These are phyloP conservation scores for Tetrax tetrax DNA, from an alignment of 2,113 vertebrate species.

Conservation along the genomic window DNA sequence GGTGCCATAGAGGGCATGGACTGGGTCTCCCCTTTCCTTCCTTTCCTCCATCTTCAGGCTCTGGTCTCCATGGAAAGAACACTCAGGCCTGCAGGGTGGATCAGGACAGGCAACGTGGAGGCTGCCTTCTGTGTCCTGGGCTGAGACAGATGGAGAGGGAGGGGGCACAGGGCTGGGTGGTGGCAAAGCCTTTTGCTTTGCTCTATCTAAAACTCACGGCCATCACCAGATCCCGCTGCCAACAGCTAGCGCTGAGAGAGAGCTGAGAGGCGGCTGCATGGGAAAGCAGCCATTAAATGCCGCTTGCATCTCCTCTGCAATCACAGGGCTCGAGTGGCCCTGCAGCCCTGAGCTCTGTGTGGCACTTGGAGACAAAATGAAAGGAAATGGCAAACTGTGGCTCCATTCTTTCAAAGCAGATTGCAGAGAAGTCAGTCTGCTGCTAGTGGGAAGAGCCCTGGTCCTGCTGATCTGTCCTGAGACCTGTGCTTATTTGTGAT, in stretches of 20 bases:
- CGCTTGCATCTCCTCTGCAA: background rate
- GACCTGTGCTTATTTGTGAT: background rate
- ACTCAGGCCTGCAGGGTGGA: background rate
- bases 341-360: background rate
- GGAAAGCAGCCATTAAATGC: background rate
- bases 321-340: background rate
- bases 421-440: background rate
- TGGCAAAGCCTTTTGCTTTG: background rate
- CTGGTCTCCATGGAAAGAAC: background rate
- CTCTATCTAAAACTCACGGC: background rate
- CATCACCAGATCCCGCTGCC: background rate
- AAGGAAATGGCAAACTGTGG: background rate
- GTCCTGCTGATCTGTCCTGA: background rate
- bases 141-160: background rate
- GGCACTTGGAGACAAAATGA: background rate
- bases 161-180: background rate
- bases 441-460: background rate
- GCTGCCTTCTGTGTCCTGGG: background rate
- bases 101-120: background rate
- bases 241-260: background rate
- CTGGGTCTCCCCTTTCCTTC: background rate
- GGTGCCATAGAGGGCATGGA: accelerated
- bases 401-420: background rate
- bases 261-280: background rate
- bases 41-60: background rate